These are phyloP conservation scores for Phainopepla nitens DNA, from an alignment of 2,113 vertebrate species.

Conservation along the genomic window DNA sequence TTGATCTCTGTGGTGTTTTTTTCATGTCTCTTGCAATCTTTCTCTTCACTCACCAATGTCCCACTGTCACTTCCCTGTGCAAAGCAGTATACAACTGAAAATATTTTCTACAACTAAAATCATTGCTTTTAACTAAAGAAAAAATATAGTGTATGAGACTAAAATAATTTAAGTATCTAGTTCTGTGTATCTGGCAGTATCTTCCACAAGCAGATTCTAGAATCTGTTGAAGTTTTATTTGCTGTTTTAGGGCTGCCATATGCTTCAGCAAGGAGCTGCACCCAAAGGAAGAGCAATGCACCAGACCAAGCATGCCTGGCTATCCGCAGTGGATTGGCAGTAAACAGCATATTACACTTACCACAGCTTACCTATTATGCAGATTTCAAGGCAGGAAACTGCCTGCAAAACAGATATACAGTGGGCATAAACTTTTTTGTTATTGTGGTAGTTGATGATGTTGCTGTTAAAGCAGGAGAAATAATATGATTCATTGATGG, in stretches of 20 bases:
- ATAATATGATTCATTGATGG: conserved; percentile 41
- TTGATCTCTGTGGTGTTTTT: conserved; percentile 50
- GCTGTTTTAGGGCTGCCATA: not conserved
- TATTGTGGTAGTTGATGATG: not conserved
- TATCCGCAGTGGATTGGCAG: not conserved
- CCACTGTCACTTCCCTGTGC: not conserved
- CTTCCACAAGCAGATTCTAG: not conserved
- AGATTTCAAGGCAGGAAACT: conserved; percentile 40
- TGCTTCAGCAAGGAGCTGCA: not conserved
- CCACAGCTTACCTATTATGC: not conserved
- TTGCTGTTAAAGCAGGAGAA: not conserved
- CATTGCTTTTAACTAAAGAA: not conserved
- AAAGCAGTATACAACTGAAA: not conserved
- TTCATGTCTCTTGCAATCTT: not conserved
- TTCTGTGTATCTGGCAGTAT: not conserved
- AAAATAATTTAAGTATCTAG: not conserved
- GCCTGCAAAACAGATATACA: not conserved
- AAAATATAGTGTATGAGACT: not conserved
- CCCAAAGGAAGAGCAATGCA: not conserved
- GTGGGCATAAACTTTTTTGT: not conserved
- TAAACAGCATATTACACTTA: not conserved
- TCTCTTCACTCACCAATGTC: not conserved
- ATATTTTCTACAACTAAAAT: not conserved
- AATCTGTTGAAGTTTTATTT: not conserved
- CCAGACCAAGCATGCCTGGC: not conserved